Percentiles rank a stretch among this genome's conserved stretches.
phyloP scores from a whole-genome alignment of 2,888 invertebrate genomes.

The Harmothoe impar region DNA sequence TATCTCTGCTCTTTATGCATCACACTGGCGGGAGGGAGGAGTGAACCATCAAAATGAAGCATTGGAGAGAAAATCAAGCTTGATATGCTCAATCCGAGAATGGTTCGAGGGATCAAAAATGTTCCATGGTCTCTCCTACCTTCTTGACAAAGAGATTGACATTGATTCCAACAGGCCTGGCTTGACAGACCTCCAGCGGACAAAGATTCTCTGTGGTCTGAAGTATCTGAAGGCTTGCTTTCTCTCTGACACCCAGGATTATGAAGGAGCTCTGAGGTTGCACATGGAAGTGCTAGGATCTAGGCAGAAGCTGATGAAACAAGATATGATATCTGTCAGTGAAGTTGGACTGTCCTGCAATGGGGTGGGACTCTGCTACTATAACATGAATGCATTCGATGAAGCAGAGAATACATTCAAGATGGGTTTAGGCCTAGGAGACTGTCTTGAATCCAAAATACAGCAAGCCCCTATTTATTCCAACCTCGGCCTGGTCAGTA shows the following conservation, averaged over 20 bases:
- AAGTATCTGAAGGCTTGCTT: slow-evolving; percentile 34
- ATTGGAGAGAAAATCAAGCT: not conserved
- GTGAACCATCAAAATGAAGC: not conserved
- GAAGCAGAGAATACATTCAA: not conserved
- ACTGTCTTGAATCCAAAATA: too few relatives aligned
- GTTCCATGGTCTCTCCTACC: not conserved
- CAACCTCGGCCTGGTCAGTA: not conserved
- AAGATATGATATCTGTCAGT: not conserved
- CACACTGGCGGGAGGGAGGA: too few relatives aligned
- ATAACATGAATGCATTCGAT: not conserved
- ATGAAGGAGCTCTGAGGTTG: not conserved
- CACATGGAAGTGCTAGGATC: not conserved
- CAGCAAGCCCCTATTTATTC: not conserved
- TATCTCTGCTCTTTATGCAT: not conserved
- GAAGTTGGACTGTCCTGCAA: not conserved
- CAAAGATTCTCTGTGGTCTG: not conserved
- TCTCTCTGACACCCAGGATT: not conserved
- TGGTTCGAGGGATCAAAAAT: slow-evolving; percentile 38
- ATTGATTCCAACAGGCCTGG: slow-evolving; percentile 12
- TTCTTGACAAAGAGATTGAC: not conserved
- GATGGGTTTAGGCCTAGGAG: not conserved
- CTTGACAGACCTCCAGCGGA: not conserved
- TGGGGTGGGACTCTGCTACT: slow-evolving; percentile 28
- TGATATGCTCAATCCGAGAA: not conserved
- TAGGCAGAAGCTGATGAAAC: not conserved